Conservation (phyloP, 2,888 invertebrate species). For the Galerucella pusilla region DNA sequence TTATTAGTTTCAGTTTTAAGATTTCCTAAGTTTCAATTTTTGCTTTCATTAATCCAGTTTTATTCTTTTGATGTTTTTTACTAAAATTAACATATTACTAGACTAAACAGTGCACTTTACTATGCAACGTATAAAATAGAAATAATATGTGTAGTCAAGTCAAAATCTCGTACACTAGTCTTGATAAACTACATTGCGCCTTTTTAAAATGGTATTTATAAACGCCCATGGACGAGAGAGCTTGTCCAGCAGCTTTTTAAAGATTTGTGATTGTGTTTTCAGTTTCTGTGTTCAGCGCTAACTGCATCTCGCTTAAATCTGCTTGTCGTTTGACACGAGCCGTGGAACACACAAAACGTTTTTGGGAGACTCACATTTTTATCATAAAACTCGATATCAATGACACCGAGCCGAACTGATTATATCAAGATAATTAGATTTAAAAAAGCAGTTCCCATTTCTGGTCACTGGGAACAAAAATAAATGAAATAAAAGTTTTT, state of each 20-base stretch:
- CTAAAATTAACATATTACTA: too few species aligned
- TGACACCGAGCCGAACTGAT: background rate
- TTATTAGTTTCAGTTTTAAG: too few species aligned
- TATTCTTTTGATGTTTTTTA: too few species aligned
- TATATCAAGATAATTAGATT: background rate
- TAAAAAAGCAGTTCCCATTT: background rate
- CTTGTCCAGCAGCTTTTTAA: constrained; percentile 42
- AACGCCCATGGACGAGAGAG: constrained; percentile 14
- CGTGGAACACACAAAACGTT: constrained; percentile 31
- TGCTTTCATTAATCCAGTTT: too few species aligned
- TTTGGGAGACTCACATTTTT: constrained; percentile 18
- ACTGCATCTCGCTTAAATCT: constrained; percentile 34
- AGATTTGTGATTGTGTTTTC: constrained; percentile 29
- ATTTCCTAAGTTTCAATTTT: too few species aligned
- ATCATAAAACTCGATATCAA: constrained; percentile 9
- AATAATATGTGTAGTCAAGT: background rate
- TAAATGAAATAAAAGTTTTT: background rate
- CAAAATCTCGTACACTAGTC: background rate
- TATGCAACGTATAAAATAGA: background rate
- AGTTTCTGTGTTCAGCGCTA: constrained; percentile 31
- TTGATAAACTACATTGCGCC: background rate
- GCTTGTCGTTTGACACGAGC: constrained; percentile 33
- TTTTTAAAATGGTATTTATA: background rate
- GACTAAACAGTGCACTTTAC: too few species aligned
- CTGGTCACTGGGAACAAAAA: background rate